Base-by-base conservation (phyloP, 2,113 vertebrate species). In the Psophia crepitans region DNA sequence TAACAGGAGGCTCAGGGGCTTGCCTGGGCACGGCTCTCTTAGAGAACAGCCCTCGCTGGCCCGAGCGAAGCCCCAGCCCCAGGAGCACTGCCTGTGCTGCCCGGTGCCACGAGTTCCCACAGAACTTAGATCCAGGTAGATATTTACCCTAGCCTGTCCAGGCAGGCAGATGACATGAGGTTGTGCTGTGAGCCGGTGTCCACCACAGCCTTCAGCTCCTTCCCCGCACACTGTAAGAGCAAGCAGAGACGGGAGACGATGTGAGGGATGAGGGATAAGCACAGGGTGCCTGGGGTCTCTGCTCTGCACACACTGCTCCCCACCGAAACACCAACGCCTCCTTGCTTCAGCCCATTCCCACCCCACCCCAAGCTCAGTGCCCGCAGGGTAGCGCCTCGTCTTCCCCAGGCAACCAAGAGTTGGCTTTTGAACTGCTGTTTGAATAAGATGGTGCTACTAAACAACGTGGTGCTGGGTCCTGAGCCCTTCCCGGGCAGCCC, bases 101-200 rank as follows among this genome's bases (percentile, higher is more conserved):
- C 28, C 8, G 33, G 23, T 43, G 37, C 74, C 78, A 16, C 1
- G 1, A 58, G 57, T 23, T 69, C 58, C 83, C 27, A 12, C 43
- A 24, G 11, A 37, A 27, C n/a, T 78, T 49, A 49, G 60, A n/a
- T 23, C 46, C 69, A 71, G 35, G 13, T 33, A 30, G 64, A 68
- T 90, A 92, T 95, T 98, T 97, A 98, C 99, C 99, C 98, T 24
- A 99, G 94, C 95, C 98, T 98, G 80, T 99, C 98, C 91, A 99
- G 96, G 84, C 98, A 99, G n/a, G 94, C 96, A 8, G 98, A 98
- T 0, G 99, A 99, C 91, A 99, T 98, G 90, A 99, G 96, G 97
- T 99, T 99, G 91, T 98, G 94, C 39, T 96, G 98, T 6, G 98
- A 99, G 87, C 98, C 98, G 0, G 99, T 99, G 97, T 99, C 98